Evolutionary conservation across 1,140 invertebrate genomes (phyloP), one percentile per base, ranked within the genome.

Genomic region (Megalonaias nervosa): DNA sequence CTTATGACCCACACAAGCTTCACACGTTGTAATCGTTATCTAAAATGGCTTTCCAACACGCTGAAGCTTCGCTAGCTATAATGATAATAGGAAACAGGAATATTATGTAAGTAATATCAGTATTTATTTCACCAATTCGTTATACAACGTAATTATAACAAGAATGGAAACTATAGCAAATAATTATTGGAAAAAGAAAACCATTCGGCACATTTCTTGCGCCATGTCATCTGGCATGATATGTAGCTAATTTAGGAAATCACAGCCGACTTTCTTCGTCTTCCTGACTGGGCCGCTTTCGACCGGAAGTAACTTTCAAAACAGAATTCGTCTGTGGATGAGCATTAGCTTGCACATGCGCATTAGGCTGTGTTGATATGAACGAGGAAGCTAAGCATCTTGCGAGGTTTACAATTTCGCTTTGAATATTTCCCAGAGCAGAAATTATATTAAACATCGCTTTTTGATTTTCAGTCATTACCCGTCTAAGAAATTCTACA

Each of bases 401-500:
- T 4, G 86, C 88, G 38, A 89, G 80, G 75, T 85, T 85, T 16
- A 87, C 88, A 48, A 89, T 89, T 75, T 89, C 88, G 26, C 86
- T 85, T 79, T 91, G 90, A 75, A 91, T 90, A 73, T 89, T 88
- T 48, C 84, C 77, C 67, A 91, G 79, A 57, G 89, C 89, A 64
- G 87, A 87, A 15, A 90, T 87, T 17, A 91, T 86, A 71, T 89
- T 90, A 67, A 82, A 88, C 79, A 91, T 75, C 15, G 88, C 90
- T 70, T 91, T 91, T 71, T 90, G 89, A 74, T 91, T 91, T 78
- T 91, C 90, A 4, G 87, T 85, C 86, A 91, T 89, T 61, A 91
- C 79, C 14, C 84, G 79, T 11, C 89, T 81, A 59, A 91, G 82
- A 74, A 90, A 90, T 59, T 90, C 89, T 2, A 91, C 85, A 75